Base-by-base conservation (phyloP, 2,113 vertebrate genomes). In the Motacilla tschutschensis region DNA sequence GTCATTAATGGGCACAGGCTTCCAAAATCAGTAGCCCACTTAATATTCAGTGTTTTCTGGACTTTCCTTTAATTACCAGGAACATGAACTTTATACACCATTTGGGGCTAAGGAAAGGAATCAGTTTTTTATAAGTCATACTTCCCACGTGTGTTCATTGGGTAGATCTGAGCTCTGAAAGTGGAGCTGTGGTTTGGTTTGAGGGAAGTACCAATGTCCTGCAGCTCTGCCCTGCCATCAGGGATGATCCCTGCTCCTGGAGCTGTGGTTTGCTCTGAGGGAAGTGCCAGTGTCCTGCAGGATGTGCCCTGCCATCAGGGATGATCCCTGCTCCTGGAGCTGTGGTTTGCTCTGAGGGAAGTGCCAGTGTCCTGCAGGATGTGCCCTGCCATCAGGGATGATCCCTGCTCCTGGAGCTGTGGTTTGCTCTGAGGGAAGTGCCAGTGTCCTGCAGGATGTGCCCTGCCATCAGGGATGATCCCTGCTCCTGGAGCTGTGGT, bases 61-160 rank as follows among this genome's bases (percentile, higher is more conserved):
- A 10, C n/a, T 67, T 70, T 12, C 6, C 47, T 43, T 63, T 71
- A 51, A 55, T 63, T 77, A 36, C 17, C 33, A 28, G n/a, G 5
- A 10, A 20, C 2, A 3, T 24, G 13, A 1, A 11, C 4, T 10
- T 38, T 7, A 5, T 62, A 9, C 14, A 28, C 19, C 11, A 5
- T 64, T 51, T 59, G 16, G 40, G 21, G 24, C 48, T n/a, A 25
- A 57, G 33, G 62, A 43, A 51, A 75, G 11, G 66, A 90, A 53
- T 53, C 10, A 3, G 3, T 11, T 47, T 51, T 53, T 40, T 12
- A 6, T 26, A 40, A 50, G 22, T 25, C 21, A 12, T 50, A 4
- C 65, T 78, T 94, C 71, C 33, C 47, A 38, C 3, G n/a, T 57
- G 20, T 47, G 43, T 85, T 80, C 58, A 40, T 53, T 59, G 48